Percentiles rank a stretch among this genome's conserved stretches.
Evolutionary conservation across 1,140 invertebrate species (phyloP).

Genomic region (Diachasma alloeum): DNA sequence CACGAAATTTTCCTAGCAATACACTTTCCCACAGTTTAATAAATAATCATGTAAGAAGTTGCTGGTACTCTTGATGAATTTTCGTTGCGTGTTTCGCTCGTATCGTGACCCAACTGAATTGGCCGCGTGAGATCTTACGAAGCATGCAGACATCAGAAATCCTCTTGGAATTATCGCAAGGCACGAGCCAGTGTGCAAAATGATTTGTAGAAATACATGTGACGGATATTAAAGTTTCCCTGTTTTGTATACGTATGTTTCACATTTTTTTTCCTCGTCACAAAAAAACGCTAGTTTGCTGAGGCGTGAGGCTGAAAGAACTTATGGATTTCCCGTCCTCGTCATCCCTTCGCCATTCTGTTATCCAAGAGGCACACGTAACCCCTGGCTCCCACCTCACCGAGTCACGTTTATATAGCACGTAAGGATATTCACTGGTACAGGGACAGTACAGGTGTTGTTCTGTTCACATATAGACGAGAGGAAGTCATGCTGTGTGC

Average conservation of each 20-base stretch:
- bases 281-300: background rate
- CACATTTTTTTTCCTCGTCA: background rate
- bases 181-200: no score
- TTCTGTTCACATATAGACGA: background rate
- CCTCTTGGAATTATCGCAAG: no score
- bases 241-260: background rate
- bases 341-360: no score
- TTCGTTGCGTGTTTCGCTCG: background rate
- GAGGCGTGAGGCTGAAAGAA: background rate
- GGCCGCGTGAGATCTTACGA: background rate
- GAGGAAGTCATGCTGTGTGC: background rate
- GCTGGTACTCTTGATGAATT: background rate
- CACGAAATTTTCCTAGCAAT: background rate
- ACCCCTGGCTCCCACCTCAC: background rate
- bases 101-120: background rate
- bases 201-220: background rate
- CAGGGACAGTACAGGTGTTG: background rate
- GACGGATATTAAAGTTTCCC: background rate
- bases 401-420: background rate
- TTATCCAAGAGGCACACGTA: no score
- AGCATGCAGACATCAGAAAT: background rate
- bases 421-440: background rate
- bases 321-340: background rate
- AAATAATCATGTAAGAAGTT: background rate
- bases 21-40: background rate